These are phyloP conservation scores for Heterochromis multidens DNA, from an alignment of 2,113 vertebrate species.

Conservation along the genomic window DNA sequence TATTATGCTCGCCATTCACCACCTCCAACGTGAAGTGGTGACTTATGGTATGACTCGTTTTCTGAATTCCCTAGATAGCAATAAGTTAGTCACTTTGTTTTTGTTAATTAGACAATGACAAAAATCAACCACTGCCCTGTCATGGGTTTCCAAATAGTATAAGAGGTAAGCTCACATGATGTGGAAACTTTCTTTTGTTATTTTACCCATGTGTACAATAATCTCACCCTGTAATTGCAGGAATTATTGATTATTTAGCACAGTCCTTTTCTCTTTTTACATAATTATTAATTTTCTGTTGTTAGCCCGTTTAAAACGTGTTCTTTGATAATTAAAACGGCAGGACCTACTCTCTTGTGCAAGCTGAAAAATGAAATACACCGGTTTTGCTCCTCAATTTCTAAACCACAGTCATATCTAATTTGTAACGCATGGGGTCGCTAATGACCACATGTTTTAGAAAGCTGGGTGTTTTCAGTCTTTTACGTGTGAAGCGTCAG, in stretches of 20 bases:
- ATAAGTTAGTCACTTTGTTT: neutral
- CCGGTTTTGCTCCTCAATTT: neutral
- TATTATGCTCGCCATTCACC: too few relatives aligned
- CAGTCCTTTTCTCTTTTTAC: neutral
- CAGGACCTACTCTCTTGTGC: too few relatives aligned
- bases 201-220: neutral
- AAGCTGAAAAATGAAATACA: neutral
- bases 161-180: neutral
- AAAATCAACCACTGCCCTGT: neutral
- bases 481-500: neutral
- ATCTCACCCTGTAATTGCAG: neutral
- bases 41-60: too few relatives aligned
- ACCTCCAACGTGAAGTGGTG: too few relatives aligned
- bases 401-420: neutral
- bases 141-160: neutral
- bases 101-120: neutral
- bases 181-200: neutral
- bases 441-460: conserved; percentile 20
- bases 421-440: conserved; percentile 41
- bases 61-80: neutral
- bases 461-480: conserved; percentile 2
- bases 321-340: neutral
- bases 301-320: accelerated
- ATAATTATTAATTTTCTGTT: neutral
- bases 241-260: too few relatives aligned